Evolutionary conservation across 1,140 invertebrate genomes (phyloP).

Genomic region (Drosophila ogumai): DNA sequence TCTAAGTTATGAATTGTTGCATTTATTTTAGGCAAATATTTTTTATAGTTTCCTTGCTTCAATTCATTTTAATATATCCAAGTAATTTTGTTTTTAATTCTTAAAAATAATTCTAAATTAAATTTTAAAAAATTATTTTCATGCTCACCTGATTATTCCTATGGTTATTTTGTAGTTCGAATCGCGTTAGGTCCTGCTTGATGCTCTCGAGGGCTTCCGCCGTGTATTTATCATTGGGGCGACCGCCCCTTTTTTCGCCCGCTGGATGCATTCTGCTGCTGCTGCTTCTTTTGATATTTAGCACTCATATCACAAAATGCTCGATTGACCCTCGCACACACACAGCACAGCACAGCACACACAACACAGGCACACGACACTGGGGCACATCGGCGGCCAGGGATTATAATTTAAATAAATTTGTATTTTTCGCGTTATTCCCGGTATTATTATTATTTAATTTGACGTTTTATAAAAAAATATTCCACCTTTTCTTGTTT

Average conservation of each 20-base stretch:
- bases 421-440: conserved; percentile 15
- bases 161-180: conserved; percentile 84
- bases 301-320: conserved; percentile 84
- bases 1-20: too few relatives aligned
- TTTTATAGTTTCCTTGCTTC: too few relatives aligned
- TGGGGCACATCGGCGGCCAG: conserved; percentile 42
- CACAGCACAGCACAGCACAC: conserved; percentile 20
- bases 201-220: conserved; percentile 83
- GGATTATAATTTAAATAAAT: conserved; percentile 55
- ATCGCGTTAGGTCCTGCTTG: conserved; percentile 83
- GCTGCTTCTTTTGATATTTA: conserved; percentile 71
- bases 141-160: conserved; percentile 78
- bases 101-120: neutral
- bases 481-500: conserved; percentile 22
- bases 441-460: conserved; percentile 29
- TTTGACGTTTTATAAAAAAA: conserved; percentile 26
- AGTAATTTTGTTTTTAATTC: neutral
- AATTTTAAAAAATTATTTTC: neutral
- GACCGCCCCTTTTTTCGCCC: conserved; percentile 85
- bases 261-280: conserved; percentile 84
- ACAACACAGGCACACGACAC: conserved; percentile 16
- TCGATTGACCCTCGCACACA: conserved; percentile 18
- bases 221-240: conserved; percentile 84
- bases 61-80: too few relatives aligned
- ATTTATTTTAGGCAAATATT: too few relatives aligned